Percentiles rank a stretch among this genome's conserved stretches.
Conservation (phyloP, 2,888 invertebrate genomes). For the Mythimna albipuncta region DNA sequence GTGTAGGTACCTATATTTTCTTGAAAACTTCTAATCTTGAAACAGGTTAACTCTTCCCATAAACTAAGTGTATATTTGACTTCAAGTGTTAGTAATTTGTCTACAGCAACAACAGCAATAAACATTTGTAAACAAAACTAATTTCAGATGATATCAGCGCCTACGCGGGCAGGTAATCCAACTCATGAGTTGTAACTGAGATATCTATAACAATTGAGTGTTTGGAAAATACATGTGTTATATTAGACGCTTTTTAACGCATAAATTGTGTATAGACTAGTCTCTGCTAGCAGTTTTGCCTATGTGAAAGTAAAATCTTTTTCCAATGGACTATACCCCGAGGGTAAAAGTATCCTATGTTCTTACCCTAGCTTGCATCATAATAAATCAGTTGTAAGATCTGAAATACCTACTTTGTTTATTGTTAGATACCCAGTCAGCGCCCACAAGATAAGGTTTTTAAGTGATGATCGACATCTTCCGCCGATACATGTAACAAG, state of each 20-base stretch:
- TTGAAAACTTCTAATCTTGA: background rate
- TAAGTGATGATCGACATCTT: too few species aligned
- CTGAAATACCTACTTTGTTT: too few species aligned
- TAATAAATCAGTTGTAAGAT: too few species aligned
- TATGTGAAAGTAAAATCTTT: background rate
- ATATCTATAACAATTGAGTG: background rate
- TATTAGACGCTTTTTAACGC: background rate
- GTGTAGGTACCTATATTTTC: too few species aligned
- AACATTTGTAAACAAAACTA: conserved; percentile 35
- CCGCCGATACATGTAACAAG: too few species aligned
- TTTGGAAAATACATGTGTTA: background rate
- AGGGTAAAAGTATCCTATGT: background rate
- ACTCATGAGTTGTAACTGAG: background rate
- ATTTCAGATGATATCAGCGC: conserved; percentile 15
- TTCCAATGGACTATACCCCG: background rate
- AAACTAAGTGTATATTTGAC: background rate
- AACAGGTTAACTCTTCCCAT: background rate
- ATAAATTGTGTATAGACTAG: background rate
- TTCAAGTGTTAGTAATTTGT: conserved; percentile 3
- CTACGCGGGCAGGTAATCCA: background rate
- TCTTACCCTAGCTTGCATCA: too few species aligned
- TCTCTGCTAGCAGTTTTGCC: background rate
- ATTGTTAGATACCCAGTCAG: too few species aligned
- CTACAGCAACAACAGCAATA: conserved; percentile 25
- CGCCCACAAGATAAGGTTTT: too few species aligned